These are phyloP conservation scores for Gallinago jamesoni DNA, from an alignment of 2,113 vertebrate species.

Conservation along the genomic window DNA sequence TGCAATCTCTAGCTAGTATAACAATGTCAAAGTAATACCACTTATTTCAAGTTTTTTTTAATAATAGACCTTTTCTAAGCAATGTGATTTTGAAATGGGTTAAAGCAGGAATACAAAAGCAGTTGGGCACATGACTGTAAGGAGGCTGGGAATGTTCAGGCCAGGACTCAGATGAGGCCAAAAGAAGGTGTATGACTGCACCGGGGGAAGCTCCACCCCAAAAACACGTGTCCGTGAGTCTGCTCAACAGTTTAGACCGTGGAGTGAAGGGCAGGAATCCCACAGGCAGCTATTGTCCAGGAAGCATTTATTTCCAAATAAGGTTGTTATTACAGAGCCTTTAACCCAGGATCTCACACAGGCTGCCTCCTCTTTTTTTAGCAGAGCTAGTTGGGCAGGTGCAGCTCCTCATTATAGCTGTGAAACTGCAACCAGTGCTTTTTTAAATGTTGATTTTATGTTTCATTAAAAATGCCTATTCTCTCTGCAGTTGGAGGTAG, in stretches of 20 bases:
- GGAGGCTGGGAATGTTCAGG: neutral
- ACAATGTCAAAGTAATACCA: neutral
- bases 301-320: neutral
- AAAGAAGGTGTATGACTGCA: neutral
- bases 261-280: neutral
- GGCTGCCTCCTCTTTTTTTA: neutral
- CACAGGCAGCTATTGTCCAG: neutral
- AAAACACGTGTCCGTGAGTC: neutral
- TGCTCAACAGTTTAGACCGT: neutral
- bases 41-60: neutral
- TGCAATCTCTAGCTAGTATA: neutral
- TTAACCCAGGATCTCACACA: neutral
- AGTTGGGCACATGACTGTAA: rapidly evolving
- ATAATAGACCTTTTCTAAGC: neutral
- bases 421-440: neutral
- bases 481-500: neutral
- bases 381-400: neutral
- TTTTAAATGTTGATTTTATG: neutral
- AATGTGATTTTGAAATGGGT: neutral
- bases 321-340: neutral
- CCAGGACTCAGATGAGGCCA: neutral
- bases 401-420: neutral
- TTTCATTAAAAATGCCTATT: neutral
- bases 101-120: neutral
- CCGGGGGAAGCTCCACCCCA: neutral